phyloP scores from a whole-genome alignment of 2,113 vertebrate species.

The Struthio camelus region DNA sequence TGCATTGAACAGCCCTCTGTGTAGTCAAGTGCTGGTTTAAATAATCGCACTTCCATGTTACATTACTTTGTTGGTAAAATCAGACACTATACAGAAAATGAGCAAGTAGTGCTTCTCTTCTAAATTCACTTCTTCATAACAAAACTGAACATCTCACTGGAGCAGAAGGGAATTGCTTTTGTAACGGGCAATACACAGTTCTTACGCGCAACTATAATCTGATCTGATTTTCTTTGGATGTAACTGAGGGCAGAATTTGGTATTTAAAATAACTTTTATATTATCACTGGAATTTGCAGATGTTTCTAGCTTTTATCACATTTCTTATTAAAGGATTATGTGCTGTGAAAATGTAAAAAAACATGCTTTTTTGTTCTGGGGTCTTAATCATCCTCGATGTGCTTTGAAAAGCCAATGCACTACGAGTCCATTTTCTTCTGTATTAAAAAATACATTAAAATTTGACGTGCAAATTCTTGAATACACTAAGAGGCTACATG shows the following conservation, averaged over 20 bases:
- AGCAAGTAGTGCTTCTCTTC: conserved; percentile 46
- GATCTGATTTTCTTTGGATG: conserved; percentile 32
- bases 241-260: conserved; percentile 54
- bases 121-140: conserved; percentile 53
- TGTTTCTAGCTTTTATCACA: neutral
- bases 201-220: conserved; percentile 16
- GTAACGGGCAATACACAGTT: neutral
- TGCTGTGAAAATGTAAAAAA: neutral
- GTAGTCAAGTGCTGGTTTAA: conserved; percentile 67
- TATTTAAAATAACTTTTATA: conserved; percentile 60
- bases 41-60: conserved; percentile 72
- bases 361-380: neutral
- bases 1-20: conserved; percentile 62
- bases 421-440: neutral
- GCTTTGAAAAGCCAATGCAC: conserved; percentile 7
- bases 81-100: conserved; percentile 60
- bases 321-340: conserved; percentile 19
- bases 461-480: neutral
- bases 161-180: conserved; percentile 49
- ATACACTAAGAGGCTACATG: fast-evolving
- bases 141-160: conserved; percentile 47
- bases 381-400: neutral
- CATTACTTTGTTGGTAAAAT: conserved; percentile 75
- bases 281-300: neutral
- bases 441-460: neutral